These are phyloP conservation scores for Panopea generosa DNA, from an alignment of 2,888 invertebrate species.

Conservation along the genomic window DNA sequence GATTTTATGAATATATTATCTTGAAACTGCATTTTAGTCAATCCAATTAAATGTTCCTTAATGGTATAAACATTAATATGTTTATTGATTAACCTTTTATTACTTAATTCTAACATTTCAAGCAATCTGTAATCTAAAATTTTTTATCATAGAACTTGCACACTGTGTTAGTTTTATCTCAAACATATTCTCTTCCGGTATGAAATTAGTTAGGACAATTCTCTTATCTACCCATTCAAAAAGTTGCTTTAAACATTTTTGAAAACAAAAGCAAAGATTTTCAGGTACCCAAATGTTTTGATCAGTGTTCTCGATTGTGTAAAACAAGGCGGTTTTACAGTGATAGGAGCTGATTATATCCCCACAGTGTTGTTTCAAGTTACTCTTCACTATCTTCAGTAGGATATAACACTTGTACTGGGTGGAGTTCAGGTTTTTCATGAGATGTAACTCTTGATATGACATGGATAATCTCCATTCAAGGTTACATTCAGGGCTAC, in stretches of 20 bases:
- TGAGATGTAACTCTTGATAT: conserved; percentile 22
- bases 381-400: conserved; percentile 30
- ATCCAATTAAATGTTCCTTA: too few relatives aligned
- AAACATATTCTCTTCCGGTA: conserved; percentile 23
- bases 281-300: background rate
- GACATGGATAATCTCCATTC: conserved; percentile 44
- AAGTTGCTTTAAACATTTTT: background rate
- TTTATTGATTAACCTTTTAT: too few relatives aligned
- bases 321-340: conserved; percentile 19
- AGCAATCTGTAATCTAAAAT: too few relatives aligned
- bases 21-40: background rate
- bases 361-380: conserved; percentile 8
- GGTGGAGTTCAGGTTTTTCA: conserved; percentile 19
- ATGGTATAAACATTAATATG: too few relatives aligned
- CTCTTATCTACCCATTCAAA: conserved; percentile 2
- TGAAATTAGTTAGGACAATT: conserved; percentile 18
- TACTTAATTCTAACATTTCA: too few relatives aligned
- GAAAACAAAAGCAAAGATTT: background rate
- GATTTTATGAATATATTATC: background rate
- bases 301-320: conserved; percentile 8
- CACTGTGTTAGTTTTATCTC: background rate
- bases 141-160: too few relatives aligned
- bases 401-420: conserved; percentile 41
- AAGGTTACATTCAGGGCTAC: background rate
- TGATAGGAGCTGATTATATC: conserved; percentile 23